These are phyloP conservation scores for Choreutis nemorana DNA, from an alignment of 2,888 invertebrate species.

Conservation along the genomic window DNA sequence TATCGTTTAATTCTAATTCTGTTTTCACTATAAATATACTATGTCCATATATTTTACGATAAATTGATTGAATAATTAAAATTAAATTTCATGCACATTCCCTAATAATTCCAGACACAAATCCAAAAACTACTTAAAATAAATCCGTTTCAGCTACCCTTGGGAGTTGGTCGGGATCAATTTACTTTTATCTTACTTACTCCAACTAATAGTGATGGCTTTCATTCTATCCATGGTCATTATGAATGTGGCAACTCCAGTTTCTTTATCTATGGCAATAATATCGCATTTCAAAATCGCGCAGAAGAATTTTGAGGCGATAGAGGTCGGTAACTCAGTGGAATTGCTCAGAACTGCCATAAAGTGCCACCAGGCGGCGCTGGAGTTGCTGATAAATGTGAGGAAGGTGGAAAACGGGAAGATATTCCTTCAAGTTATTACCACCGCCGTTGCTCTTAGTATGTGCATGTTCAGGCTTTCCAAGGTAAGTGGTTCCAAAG, in stretches of 20 bases:
- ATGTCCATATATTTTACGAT: too few relatives aligned
- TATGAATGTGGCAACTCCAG: not conserved
- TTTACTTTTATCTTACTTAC: not conserved
- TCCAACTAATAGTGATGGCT: not conserved
- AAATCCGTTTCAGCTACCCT: conserved; percentile 3
- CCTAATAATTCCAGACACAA: too few relatives aligned
- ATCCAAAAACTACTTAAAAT: too few relatives aligned
- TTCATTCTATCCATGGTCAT: not conserved
- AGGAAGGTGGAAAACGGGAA: conserved; percentile 1
- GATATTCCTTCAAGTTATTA: conserved; percentile 1
- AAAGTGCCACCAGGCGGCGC: conserved; percentile 3
- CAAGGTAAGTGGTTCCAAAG: conserved; percentile 1
- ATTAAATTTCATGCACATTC: too few relatives aligned
- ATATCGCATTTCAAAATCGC: conserved; percentile 1
- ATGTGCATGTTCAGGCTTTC: conserved; percentile 3
- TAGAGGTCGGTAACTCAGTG: not conserved
- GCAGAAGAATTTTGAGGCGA: not conserved
- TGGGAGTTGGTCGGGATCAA: conserved; percentile 1
- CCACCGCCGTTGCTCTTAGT: conserved; percentile 2
- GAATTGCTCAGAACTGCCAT: not conserved
- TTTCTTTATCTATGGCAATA: conserved; percentile 2
- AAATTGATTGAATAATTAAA: too few relatives aligned
- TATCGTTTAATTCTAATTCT: too few relatives aligned
- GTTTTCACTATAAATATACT: too few relatives aligned
- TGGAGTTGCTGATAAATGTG: conserved; percentile 1